Evolutionary conservation across 1,140 invertebrate genomes (phyloP).

Genomic region (Drosophila navojoa): DNA sequence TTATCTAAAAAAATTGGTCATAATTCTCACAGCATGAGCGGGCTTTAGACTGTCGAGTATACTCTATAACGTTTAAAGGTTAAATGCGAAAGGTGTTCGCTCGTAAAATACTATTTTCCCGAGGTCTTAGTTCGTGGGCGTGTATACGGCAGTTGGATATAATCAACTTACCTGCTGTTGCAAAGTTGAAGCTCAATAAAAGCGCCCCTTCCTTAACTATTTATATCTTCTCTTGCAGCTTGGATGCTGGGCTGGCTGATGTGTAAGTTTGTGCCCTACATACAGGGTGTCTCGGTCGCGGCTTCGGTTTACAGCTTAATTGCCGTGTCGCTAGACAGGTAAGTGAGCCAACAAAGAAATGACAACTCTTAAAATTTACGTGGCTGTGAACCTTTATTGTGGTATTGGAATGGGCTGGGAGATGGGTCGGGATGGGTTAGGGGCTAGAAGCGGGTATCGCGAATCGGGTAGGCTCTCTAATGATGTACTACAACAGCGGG

Average conservation of each 20-base stretch:
- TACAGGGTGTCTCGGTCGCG: slow-evolving; percentile 96
- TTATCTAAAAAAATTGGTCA: too few relatives aligned
- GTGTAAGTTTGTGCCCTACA: slow-evolving; percentile 97
- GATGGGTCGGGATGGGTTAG: not conserved
- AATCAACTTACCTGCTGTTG: not conserved
- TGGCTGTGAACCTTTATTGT: slow-evolving; percentile 77
- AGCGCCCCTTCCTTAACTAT: slow-evolving; percentile 6
- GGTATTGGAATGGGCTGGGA: slow-evolving; percentile 40
- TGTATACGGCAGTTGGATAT: not conserved
- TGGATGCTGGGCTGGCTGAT: slow-evolving; percentile 96
- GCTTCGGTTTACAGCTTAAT: slow-evolving; percentile 97
- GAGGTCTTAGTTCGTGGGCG: not conserved
- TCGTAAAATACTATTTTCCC: not conserved
- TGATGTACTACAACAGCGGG: slow-evolving; percentile 84
- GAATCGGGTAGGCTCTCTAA: slow-evolving; percentile 59
- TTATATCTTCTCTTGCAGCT: slow-evolving; percentile 85
- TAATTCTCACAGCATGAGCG: too few relatives aligned
- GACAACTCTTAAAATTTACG: slow-evolving; percentile 40
- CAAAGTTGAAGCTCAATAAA: slow-evolving; percentile 58
- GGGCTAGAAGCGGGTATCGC: slow-evolving; percentile 8
- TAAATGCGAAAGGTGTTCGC: too few relatives aligned
- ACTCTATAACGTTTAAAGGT: too few relatives aligned
- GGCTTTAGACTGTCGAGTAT: not conserved
- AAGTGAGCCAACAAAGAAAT: slow-evolving; percentile 78
- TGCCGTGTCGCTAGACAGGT: slow-evolving; percentile 97